Evolutionary conservation across 2,888 invertebrate genomes (phyloP).

Genomic region (Torymus aiolomorphi): DNA sequence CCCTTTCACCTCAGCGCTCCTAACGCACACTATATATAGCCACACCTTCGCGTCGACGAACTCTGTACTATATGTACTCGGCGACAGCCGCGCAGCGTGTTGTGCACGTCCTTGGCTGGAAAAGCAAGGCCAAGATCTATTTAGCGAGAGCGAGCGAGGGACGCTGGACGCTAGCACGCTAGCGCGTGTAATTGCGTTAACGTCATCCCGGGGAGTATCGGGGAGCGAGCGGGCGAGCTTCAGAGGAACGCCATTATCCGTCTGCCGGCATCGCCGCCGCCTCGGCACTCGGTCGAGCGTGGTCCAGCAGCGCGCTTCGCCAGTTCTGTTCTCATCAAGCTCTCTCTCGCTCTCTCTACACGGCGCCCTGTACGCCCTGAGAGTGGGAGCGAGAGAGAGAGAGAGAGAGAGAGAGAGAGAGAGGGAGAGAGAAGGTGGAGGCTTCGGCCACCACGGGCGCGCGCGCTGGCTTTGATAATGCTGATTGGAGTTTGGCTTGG

Average conservation of each 20-base stretch:
- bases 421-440: too few relatives aligned
- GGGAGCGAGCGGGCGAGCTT: conserved; percentile 17
- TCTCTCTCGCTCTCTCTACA: conserved; percentile 6
- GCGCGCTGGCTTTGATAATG: conserved; percentile 67
- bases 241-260: conserved; percentile 61
- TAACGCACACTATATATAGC: too few relatives aligned
- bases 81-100: not conserved
- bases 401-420: too few relatives aligned
- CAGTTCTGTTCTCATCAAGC: conserved; percentile 63
- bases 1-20: too few relatives aligned
- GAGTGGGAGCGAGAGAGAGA: too few relatives aligned
- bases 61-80: too few relatives aligned
- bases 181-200: conserved; percentile 69
- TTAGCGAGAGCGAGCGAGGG: not conserved
- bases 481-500: conserved; percentile 68
- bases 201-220: conserved; percentile 64
- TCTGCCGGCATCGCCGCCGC: conserved; percentile 48
- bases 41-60: too few relatives aligned
- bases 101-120: not conserved
- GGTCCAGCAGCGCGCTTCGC: conserved; percentile 55
- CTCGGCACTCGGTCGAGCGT: conserved; percentile 54
- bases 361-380: not conserved
- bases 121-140: conserved; percentile 32
- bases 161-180: not conserved
- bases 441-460: too few relatives aligned